Evolutionary conservation across 2,113 vertebrate species (phyloP).

Genomic region (rat (Rattus norvegicus)): GRCr8 NC_086027.1:78829001-78829500

Average conservation of each 20-base stretch:
- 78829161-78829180: too few relatives aligned
- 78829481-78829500: background rate
- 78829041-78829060: background rate
- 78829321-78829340: constrained; percentile 9
- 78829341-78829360: constrained; percentile 10
- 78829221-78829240: too few relatives aligned
- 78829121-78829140: too few relatives aligned
- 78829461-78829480: background rate
- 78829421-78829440: background rate
- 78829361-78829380: background rate
- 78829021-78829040: background rate
- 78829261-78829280: too few relatives aligned
- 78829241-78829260: too few relatives aligned
- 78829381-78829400: background rate
- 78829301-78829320: constrained; percentile 25
- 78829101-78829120: background rate
- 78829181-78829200: too few relatives aligned
- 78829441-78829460: background rate
- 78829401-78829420: constrained; percentile 25
- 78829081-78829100: background rate
- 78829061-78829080: background rate
- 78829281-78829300: background rate
- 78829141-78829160: too few relatives aligned
- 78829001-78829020: background rate
- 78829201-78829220: too few relatives aligned